Base-by-base conservation (phyloP, 1,140 invertebrate genomes). In the Nasonia vitripennis region DNA sequence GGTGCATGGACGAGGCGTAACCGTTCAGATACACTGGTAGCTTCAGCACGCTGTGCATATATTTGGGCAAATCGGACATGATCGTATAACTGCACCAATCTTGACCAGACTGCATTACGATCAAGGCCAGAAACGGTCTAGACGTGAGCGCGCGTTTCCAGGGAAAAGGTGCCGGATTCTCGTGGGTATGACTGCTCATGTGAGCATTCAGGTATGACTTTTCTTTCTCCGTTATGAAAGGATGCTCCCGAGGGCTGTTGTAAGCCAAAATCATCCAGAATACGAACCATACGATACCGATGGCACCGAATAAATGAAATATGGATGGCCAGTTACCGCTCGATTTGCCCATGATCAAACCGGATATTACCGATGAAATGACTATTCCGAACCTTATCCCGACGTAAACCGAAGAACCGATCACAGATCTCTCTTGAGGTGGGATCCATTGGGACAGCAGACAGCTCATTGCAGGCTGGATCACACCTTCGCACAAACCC, bases 61-160 rank as follows among this genome's bases (percentile, higher is more conserved):
- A 97, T 86, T 96, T 96, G 0, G 98, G 97, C 23, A 98, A 93
- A 88, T 97, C 96, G 12, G 96, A 97, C 23, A 98, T 94, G 92
- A 98, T 95, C 17, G 96, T 97, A 89, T 97, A 97, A 88, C 96
- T 96, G 2, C 95, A 96, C 95, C 97, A 98, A 62, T 88, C 83
- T 10, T 74, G 20, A 83, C 86, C 81, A 91, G 91, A 71, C 92
- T 93, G 87, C 88, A 89, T 70, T 86, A 88, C 34, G 77, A 96
- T 92, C 45, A 97, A 91, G 1, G 96, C 96, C 94, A 95, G 95
- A 78, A 97, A 94, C 5, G 96, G 95, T 41, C 95, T 91, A 5
- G 96, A 98, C 12, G 95, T 96, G 0, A 98, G 91, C 48, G 96
- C 96, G 2, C 94, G 93, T 85, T 92, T 94, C 96, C 96, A 97